Conservation (phyloP, 2,888 invertebrate genomes). For the Labia minor region DNA sequence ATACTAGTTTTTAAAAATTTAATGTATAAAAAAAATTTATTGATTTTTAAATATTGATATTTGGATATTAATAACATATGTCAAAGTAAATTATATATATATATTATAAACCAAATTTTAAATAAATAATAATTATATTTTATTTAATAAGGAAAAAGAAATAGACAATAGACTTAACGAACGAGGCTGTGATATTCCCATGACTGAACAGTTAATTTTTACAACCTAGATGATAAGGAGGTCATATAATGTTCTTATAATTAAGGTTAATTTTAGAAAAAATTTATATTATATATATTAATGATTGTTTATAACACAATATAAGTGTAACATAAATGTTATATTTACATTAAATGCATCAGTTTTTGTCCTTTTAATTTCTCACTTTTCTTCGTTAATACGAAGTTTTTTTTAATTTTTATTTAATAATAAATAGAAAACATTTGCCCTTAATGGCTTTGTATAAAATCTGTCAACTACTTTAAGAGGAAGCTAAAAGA, state of each 20-base stretch:
- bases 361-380: neutral
- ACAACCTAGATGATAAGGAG: neutral
- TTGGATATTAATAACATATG: neutral
- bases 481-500: neutral
- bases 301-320: no score
- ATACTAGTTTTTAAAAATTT: neutral
- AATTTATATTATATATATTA: no score
- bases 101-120: neutral
- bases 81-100: neutral
- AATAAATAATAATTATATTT: conserved; percentile 13
- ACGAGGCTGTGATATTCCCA: neutral
- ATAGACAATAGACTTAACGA: neutral
- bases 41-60: neutral
- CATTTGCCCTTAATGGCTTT: neutral
- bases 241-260: neutral
- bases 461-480: neutral
- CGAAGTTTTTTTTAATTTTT: neutral
- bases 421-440: neutral
- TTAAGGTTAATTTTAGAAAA: no score
- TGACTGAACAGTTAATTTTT: neutral
- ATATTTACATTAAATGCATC: neutral
- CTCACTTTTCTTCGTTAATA: neutral
- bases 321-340: neutral
- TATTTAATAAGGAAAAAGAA: neutral
- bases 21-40: neutral